Conservation (phyloP, 1,140 invertebrate genomes). For the Drosophila paulistorum region DNA sequence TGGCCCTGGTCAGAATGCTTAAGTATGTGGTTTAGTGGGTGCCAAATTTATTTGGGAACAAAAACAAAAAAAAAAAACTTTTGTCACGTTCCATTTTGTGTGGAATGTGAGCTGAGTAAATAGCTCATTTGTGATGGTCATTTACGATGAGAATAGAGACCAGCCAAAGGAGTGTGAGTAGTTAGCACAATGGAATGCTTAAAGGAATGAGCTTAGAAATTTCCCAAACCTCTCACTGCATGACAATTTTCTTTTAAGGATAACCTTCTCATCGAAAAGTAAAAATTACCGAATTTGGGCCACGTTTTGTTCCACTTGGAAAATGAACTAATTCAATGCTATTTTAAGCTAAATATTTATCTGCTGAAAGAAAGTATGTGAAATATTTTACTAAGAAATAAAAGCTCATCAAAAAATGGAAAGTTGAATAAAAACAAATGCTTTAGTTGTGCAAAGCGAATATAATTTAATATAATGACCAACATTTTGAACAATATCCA, state of each 20-base stretch:
- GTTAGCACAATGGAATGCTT: neutral
- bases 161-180: conserved; percentile 28
- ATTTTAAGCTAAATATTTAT: too few relatives aligned
- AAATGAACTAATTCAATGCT: too few relatives aligned
- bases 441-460: too few relatives aligned
- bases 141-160: conserved; percentile 16
- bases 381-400: too few relatives aligned
- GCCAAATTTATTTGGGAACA: conserved; percentile 33
- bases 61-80: conserved; percentile 28
- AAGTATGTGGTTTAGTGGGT: conserved; percentile 69
- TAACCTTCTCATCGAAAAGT: neutral
- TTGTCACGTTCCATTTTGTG: conserved; percentile 59
- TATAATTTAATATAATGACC: too few relatives aligned
- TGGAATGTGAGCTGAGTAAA: conserved; percentile 46
- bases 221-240: neutral
- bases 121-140: conserved; percentile 42
- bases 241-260: neutral
- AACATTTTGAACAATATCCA: too few relatives aligned
- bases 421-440: too few relatives aligned
- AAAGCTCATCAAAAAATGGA: too few relatives aligned
- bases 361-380: too few relatives aligned
- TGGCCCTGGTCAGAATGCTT: conserved; percentile 55
- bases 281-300: neutral
- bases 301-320: too few relatives aligned
- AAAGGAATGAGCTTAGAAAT: neutral